A percentile compares a stretch with the other conserved stretches of the same genome.
phyloP scores from a whole-genome alignment of 2,113 vertebrate genomes.

The Phrynosoma blainvillii region DNA sequence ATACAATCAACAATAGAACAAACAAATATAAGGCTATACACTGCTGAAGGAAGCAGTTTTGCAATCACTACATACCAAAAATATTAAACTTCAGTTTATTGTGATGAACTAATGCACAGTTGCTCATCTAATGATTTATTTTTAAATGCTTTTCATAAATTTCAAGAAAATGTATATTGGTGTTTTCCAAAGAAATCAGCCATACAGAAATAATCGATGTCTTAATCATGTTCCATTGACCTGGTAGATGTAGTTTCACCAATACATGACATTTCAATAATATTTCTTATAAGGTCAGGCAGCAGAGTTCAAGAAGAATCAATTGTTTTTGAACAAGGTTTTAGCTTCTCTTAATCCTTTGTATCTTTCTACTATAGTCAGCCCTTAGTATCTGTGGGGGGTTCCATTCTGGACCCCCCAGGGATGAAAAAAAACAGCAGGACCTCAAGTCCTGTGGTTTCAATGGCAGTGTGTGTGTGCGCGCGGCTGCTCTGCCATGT shows the following conservation, averaged over 20 bases:
- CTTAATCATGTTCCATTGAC: background rate
- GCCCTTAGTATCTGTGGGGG: too few species aligned
- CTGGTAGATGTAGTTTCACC: background rate
- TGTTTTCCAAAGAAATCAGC: background rate
- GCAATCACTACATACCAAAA: background rate
- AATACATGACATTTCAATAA: background rate
- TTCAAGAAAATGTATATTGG: background rate
- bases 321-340: constrained; percentile 8
- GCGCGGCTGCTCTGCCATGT: too few species aligned
- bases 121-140: background rate
- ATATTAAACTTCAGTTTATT: background rate
- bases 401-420: too few species aligned
- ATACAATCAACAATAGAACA: too few species aligned
- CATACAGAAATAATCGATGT: background rate
- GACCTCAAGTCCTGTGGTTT: too few species aligned
- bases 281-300: background rate
- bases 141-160: background rate
- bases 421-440: too few species aligned
- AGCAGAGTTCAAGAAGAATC: constrained; percentile 1
- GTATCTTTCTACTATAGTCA: background rate
- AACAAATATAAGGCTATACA: background rate
- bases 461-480: too few species aligned
- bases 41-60: background rate
- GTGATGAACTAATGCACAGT: background rate
- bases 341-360: constrained; percentile 25